Evolutionary conservation across 2,797 vertebrate species (phyloP).

Genomic region (Distichodus sexfasciatus): DNA sequence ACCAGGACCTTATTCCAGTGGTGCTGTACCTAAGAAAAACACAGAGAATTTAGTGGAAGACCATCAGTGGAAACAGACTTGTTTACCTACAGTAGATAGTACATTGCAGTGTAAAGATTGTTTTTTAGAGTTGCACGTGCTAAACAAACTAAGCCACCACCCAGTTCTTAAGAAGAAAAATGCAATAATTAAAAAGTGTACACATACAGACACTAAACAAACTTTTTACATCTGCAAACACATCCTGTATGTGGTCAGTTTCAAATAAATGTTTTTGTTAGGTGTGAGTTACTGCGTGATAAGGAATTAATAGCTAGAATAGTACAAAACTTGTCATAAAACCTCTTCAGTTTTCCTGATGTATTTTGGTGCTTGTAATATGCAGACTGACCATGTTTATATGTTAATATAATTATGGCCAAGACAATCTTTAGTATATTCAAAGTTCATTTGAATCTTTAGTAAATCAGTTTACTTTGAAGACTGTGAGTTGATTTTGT

Average conservation of each 20-base stretch:
- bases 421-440: no score
- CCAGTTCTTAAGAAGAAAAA: no score
- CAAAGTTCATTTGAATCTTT: no score
- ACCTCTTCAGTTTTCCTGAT: background rate
- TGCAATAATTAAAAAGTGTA: no score
- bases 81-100: no score
- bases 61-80: slow-evolving; percentile 23
- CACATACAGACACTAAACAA: background rate
- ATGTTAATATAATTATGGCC: no score
- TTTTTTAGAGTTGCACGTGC: no score
- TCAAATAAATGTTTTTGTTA: no score
- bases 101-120: no score
- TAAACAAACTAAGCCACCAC: no score
- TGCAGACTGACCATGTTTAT: background rate
- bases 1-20: slow-evolving; percentile 73
- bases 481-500: no score
- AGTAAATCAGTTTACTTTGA: no score
- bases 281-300: background rate
- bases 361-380: background rate
- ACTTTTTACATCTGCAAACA: background rate
- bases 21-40: slow-evolving; percentile 71
- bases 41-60: slow-evolving; percentile 30
- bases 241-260: background rate
- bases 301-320: background rate
- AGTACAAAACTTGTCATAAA: background rate